Evolutionary conservation across 2,888 invertebrate species (phyloP).

Genomic region (Portevinia maculata): DNA sequence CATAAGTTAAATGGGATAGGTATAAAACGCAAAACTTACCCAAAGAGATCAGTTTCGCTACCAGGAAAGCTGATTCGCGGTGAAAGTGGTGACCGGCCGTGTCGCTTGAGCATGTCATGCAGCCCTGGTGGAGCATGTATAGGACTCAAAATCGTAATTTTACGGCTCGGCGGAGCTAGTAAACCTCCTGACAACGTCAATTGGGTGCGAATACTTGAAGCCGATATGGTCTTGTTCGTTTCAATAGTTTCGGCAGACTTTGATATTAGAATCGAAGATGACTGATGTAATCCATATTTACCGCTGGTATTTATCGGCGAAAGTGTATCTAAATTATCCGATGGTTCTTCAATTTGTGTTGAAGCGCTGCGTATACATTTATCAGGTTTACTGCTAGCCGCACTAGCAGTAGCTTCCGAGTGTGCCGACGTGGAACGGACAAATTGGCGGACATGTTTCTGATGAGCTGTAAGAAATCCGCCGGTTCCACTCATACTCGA

Average conservation of each 20-base stretch:
- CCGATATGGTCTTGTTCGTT: slow-evolving; percentile 80
- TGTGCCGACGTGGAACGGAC: slow-evolving; percentile 83
- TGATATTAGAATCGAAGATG: slow-evolving; percentile 82
- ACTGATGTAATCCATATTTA: slow-evolving; percentile 81
- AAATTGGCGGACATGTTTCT: slow-evolving; percentile 82
- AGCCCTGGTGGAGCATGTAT: slow-evolving; percentile 87
- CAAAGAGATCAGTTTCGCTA: slow-evolving; percentile 82
- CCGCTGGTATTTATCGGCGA: slow-evolving; percentile 76
- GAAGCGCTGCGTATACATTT: slow-evolving; percentile 82
- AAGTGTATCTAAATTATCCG: slow-evolving; percentile 67
- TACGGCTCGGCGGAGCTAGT: slow-evolving; percentile 83
- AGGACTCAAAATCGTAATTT: slow-evolving; percentile 91
- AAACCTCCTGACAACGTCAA: slow-evolving; percentile 82
- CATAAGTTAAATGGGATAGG: too few species aligned
- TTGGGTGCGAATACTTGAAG: slow-evolving; percentile 82
- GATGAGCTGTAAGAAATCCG: slow-evolving; percentile 81
- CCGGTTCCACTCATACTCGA: slow-evolving; percentile 76
- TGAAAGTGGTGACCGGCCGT: slow-evolving; percentile 82
- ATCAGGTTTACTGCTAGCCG: slow-evolving; percentile 77
- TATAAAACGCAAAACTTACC: slow-evolving; percentile 78
- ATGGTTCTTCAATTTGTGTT: slow-evolving; percentile 81
- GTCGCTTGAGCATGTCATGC: slow-evolving; percentile 81
- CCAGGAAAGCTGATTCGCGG: slow-evolving; percentile 82
- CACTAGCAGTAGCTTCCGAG: slow-evolving; percentile 79
- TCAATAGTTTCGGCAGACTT: slow-evolving; percentile 83